Conservation (phyloP, 2,113 vertebrate species). For the Octodon degus region DNA sequence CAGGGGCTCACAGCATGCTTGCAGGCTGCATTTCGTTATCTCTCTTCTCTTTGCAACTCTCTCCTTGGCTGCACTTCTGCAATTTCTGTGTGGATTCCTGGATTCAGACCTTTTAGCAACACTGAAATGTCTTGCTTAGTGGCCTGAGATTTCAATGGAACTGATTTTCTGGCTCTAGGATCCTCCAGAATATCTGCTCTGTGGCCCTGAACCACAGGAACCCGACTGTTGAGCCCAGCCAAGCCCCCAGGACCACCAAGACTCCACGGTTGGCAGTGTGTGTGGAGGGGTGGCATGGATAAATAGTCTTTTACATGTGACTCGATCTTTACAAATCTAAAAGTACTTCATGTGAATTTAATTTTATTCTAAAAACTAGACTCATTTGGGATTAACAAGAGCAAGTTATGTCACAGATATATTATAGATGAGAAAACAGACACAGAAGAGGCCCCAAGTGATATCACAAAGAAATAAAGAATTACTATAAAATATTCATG, state of each 20-base stretch:
- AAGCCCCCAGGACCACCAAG: background rate
- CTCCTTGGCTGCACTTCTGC: background rate
- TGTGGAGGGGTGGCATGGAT: background rate
- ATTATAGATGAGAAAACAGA: constrained; percentile 50
- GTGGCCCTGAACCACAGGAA: background rate
- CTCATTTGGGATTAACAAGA: background rate
- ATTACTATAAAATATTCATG: background rate
- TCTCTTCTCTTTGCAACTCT: background rate
- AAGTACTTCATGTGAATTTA: background rate
- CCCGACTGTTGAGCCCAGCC: background rate
- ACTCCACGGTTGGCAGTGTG: background rate
- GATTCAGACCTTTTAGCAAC: background rate
- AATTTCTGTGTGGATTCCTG: constrained; percentile 5
- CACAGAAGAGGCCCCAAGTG: background rate
- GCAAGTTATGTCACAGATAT: background rate
- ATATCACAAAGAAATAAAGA: background rate
- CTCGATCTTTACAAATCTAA: background rate
- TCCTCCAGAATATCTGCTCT: background rate
- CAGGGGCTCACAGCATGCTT: background rate
- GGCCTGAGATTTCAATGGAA: background rate
- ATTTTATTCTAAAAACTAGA: background rate
- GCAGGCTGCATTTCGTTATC: background rate
- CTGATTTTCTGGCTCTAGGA: background rate
- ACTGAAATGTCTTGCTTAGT: background rate
- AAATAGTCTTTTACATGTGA: background rate